A percentile compares a stretch with the other conserved stretches of the same genome.
These are phyloP conservation scores for Equus przewalskii DNA, from an alignment of 2,113 vertebrate species.

Conservation along the genomic window DNA sequence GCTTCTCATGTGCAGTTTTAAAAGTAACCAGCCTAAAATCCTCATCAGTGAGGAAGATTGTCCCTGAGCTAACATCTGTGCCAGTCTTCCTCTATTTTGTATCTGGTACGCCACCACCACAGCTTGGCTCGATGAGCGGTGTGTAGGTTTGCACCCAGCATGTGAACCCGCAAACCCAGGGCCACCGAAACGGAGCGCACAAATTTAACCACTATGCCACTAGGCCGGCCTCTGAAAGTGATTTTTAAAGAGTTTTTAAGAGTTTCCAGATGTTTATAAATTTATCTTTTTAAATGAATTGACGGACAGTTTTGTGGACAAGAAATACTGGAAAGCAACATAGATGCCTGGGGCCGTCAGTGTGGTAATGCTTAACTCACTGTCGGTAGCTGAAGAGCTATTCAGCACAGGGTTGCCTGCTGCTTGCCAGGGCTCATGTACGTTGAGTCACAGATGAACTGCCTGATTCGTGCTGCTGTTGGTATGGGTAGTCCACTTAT, in stretches of 20 bases:
- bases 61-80: too few relatives aligned
- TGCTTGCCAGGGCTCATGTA: background rate
- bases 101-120: too few relatives aligned
- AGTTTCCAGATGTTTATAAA: background rate
- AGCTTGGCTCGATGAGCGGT: too few relatives aligned
- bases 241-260: background rate
- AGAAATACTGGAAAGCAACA: background rate
- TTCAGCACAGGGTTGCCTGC: background rate
- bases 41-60: too few relatives aligned
- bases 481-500: background rate
- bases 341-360: background rate
- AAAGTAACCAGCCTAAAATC: too few relatives aligned
- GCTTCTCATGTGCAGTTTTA: too few relatives aligned
- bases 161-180: too few relatives aligned
- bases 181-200: too few relatives aligned
- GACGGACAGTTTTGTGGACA: background rate
- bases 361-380: background rate
- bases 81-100: too few relatives aligned
- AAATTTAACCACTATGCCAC: too few relatives aligned
- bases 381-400: background rate
- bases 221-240: background rate
- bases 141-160: too few relatives aligned
- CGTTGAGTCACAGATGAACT: background rate
- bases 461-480: background rate
- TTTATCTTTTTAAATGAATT: constrained; percentile 21